Evolutionary conservation across 2,797 vertebrate genomes (phyloP).

Genomic region (Brachyrhaphis roseni): DNA sequence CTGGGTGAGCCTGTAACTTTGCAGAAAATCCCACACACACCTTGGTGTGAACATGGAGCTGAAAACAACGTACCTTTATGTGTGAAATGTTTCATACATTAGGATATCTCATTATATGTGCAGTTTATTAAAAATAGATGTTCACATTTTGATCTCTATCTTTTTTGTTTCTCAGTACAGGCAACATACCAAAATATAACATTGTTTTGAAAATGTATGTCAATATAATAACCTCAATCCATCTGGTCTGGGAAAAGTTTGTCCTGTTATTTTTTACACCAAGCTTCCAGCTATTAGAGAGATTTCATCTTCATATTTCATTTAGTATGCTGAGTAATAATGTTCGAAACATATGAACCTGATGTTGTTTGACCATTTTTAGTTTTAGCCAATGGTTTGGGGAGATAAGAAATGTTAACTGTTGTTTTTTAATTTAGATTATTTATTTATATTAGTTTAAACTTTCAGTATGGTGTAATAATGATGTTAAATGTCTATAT

Average conservation of each 20-base stretch:
- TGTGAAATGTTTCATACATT: background rate
- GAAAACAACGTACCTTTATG: background rate
- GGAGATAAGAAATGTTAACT: too few relatives aligned
- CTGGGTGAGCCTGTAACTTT: conserved; percentile 41
- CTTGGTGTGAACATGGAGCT: conserved; percentile 22
- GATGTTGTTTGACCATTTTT: background rate
- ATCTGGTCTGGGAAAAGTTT: background rate
- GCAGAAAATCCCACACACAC: conserved; percentile 38
- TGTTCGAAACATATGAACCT: background rate
- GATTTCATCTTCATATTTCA: background rate
- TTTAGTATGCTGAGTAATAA: background rate
- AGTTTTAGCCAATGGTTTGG: too few relatives aligned
- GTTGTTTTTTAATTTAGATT: background rate
- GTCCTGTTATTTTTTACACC: background rate
- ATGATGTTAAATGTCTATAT: background rate
- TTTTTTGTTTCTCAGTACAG: background rate
- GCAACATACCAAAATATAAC: background rate
- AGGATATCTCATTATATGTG: background rate
- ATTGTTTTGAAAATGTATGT: background rate
- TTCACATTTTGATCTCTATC: background rate
- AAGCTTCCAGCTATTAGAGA: background rate
- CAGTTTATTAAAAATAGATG: background rate
- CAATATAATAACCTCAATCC: too few relatives aligned
- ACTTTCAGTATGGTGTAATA: background rate
- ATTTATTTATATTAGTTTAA: conserved; percentile 27